phyloP scores from a whole-genome alignment of 2,113 vertebrate genomes.

The Pelobates fuscus region DNA sequence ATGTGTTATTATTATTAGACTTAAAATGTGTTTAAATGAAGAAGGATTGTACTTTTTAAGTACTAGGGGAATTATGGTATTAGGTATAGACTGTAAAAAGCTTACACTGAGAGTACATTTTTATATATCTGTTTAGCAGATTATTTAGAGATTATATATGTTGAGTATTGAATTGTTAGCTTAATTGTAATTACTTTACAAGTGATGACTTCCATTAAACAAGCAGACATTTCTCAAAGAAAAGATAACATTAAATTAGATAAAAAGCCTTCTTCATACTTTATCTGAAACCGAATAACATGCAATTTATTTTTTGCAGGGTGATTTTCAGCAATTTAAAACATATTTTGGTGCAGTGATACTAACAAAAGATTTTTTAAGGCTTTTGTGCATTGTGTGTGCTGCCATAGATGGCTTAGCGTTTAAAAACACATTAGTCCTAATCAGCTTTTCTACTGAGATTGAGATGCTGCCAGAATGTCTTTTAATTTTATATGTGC shows the following conservation, averaged over 20 bases:
- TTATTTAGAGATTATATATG: too few relatives aligned
- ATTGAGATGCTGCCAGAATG: constrained; percentile 44
- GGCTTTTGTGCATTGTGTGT: constrained; percentile 36
- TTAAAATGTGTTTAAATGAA: too few relatives aligned
- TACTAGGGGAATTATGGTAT: too few relatives aligned
- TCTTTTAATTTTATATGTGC: constrained; percentile 41
- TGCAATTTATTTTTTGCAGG: constrained; percentile 1
- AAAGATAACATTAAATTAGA: constrained; percentile 13
- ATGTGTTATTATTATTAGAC: too few relatives aligned
- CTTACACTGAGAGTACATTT: too few relatives aligned
- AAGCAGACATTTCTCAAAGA: not conserved
- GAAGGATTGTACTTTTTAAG: too few relatives aligned
- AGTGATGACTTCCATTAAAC: not conserved
- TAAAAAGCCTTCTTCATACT: not conserved
- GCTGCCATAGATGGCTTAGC: constrained; percentile 33
- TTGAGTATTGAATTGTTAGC: too few relatives aligned
- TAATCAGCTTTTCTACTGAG: constrained; percentile 44
- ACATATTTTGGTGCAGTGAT: constrained; percentile 7
- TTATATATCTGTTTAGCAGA: too few relatives aligned
- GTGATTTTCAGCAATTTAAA: constrained; percentile 9
- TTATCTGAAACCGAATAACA: not conserved
- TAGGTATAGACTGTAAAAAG: too few relatives aligned
- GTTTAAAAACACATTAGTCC: constrained; percentile 51
- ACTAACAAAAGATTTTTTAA: constrained; percentile 17
- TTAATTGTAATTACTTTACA: too few relatives aligned